Conservation (phyloP, 2,797 vertebrate genomes). For the Sarcoramphus papa region DNA sequence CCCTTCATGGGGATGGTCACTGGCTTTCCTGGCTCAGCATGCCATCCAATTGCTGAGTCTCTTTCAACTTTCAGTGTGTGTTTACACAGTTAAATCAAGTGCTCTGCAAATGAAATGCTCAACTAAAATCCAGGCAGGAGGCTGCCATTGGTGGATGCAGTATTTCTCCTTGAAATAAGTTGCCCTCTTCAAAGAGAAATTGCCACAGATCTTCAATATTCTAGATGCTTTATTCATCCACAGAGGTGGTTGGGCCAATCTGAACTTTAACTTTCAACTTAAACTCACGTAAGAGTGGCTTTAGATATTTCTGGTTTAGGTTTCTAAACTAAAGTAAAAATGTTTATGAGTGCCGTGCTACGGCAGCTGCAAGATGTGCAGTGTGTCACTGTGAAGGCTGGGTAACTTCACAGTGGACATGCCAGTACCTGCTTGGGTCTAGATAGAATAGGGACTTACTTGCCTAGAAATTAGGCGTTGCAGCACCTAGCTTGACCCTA, state of each 20-base stretch:
- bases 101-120: neutral
- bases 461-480: neutral
- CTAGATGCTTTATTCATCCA: neutral
- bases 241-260: neutral
- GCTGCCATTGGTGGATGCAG: neutral
- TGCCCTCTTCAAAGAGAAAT: neutral
- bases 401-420: neutral
- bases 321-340: neutral
- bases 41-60: neutral
- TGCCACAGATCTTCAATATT: neutral
- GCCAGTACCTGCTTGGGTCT: neutral
- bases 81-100: neutral
- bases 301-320: neutral
- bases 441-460: neutral
- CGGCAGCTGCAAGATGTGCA: neutral
- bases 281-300: neutral
- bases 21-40: neutral
- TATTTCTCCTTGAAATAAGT: neutral
- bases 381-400: neutral
- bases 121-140: neutral
- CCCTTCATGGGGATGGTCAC: neutral
- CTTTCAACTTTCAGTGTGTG: neutral
- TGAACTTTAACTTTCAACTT: neutral
- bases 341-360: neutral
- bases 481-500: neutral